Evolutionary conservation across 2,888 invertebrate species (phyloP), one percentile per base, ranked within the genome.

Genomic region (Drosophila neotestacea): DNA sequence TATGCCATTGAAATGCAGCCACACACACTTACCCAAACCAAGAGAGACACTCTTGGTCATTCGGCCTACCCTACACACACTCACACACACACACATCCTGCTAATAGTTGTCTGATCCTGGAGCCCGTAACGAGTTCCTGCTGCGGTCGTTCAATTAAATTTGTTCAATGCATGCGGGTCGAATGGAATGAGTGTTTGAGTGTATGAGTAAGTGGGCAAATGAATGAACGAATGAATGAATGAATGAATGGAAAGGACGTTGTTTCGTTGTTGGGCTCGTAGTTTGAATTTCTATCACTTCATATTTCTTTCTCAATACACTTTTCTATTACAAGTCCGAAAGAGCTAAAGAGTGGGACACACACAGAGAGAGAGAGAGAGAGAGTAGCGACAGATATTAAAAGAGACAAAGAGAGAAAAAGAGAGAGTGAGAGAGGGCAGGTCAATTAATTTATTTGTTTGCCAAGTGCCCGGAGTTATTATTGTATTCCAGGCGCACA

Each of bases 401-500:
- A 10, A 46, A 10, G 13, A 5, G 36, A 7, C 36, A 2, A 36
- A 4, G 13, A 4, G 22, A 22, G 6, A 4, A 27, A n/a, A 5
- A 1, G 11, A n/a, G 9, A 10, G 47, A 7, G 22, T 28, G 34
- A n/a, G 56, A 11, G 50, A 11, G 41, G 27, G 68, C 68, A 60
- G 85, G 85, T 85, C 83, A 87, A 83, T 88, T 85, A 88, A 84
- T 84, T 84, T 85, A 85, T 84, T 84, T 85, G 83, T 88, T 84
- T 78, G 80, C 77, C 78, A 79, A 79, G 80, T 69, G 73, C 78
- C 72, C 72, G 73, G 77, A 76, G 77, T 80, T 78, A 78, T 78
- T 85, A 88, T 88, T 85, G 77, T 82, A 82, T 82, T 84, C 61
- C 85, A 78, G 81, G 79, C 81, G 76, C 78, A 79, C 84, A 74